These are phyloP conservation scores for Selene dorsalis DNA, from an alignment of 2,797 vertebrate genomes.

Conservation along the genomic window DNA sequence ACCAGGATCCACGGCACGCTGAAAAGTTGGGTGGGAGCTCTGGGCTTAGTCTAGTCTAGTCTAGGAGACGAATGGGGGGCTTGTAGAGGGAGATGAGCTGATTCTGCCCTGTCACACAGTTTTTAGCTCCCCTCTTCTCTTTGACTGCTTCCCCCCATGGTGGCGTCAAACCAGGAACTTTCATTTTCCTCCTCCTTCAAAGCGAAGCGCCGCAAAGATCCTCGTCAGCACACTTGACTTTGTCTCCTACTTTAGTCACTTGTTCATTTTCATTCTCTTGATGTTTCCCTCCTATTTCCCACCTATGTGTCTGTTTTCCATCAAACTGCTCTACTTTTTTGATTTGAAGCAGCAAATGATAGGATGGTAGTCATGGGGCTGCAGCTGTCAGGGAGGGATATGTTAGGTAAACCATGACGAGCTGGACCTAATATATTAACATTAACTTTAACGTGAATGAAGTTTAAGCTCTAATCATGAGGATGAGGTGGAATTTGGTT, in stretches of 20 bases:
- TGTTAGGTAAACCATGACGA: neutral
- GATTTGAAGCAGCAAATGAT: conserved; percentile 3
- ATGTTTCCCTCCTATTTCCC: conserved; percentile 8
- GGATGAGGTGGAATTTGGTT: no score
- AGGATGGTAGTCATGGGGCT: neutral
- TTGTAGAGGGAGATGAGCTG: conserved; percentile 11
- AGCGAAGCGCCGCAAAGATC: conserved; percentile 34
- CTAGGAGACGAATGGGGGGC: conserved; percentile 33
- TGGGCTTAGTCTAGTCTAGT: neutral
- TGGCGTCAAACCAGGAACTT: conserved; percentile 39
- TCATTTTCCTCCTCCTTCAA: conserved; percentile 34
- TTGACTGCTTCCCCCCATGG: conserved; percentile 12
- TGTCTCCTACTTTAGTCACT: conserved; percentile 16
- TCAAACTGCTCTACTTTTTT: conserved; percentile 2
- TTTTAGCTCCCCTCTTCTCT: conserved; percentile 16
- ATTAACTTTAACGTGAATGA: neutral
- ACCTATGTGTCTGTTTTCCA: conserved; percentile 3
- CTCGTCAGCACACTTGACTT: conserved; percentile 48
- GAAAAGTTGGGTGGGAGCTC: neutral
- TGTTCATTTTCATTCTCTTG: conserved; percentile 21
- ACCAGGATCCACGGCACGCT: neutral
- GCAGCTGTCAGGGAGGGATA: neutral
- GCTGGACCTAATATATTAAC: neutral
- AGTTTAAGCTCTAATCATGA: neutral
- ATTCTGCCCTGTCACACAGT: conserved; percentile 29